These are phyloP conservation scores for Thymallus thymallus DNA, from an alignment of 2,113 vertebrate genomes.

Conservation along the genomic window DNA sequence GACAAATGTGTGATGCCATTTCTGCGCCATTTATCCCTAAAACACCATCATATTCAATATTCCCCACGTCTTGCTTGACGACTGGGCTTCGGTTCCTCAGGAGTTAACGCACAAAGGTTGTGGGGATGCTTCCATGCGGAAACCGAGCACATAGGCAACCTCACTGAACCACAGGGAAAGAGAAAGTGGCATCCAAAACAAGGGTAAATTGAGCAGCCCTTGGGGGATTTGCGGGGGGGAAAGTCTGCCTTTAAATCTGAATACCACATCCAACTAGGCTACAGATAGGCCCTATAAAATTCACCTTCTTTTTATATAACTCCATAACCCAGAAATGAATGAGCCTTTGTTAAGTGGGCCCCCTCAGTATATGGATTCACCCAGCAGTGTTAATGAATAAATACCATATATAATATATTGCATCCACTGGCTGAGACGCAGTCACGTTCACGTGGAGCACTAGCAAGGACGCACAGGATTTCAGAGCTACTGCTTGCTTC, in stretches of 20 bases:
- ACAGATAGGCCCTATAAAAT: conserved; percentile 8
- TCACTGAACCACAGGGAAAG: conserved; percentile 74
- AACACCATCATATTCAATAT: conserved; percentile 3
- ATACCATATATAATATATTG: conserved; percentile 20
- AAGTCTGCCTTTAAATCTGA: conserved; percentile 38
- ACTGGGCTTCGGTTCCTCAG: conserved; percentile 32
- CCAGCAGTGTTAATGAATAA: conserved; percentile 50
- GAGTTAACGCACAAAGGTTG: conserved; percentile 63
- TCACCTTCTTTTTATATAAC: conserved; percentile 33
- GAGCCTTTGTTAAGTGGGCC: conserved; percentile 43
- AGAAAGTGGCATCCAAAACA: conserved; percentile 85
- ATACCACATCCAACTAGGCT: background rate
- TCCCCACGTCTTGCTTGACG: background rate
- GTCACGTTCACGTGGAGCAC: conserved; percentile 24
- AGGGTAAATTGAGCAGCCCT: conserved; percentile 81
- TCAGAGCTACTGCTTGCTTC: background rate
- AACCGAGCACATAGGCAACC: conserved; percentile 76
- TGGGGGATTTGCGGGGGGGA: conserved; percentile 67
- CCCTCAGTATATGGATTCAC: conserved; percentile 42
- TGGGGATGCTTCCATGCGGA: conserved; percentile 77
- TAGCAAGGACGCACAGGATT: background rate
- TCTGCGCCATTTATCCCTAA: background rate
- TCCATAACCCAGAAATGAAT: conserved; percentile 36
- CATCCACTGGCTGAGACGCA: conserved; percentile 1
- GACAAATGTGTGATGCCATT: background rate